Conservation (phyloP, 2,797 vertebrate genomes). For the Gymnothorax javanicus region DNA sequence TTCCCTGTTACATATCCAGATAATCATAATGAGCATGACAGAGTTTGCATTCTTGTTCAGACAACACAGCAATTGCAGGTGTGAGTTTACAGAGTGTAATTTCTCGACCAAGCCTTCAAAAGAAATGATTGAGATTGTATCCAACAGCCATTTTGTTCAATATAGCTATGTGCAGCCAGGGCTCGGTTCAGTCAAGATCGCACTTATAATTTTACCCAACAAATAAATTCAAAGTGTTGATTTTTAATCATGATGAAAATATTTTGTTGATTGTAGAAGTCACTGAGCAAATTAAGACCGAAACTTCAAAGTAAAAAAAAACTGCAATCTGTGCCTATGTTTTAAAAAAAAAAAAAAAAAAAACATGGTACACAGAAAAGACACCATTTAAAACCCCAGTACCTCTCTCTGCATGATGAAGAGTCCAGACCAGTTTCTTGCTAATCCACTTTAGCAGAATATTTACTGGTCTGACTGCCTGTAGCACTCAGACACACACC, state of each 20-base stretch:
- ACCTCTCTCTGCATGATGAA: neutral
- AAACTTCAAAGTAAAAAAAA: neutral
- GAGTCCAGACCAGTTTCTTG: neutral
- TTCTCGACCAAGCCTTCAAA: neutral
- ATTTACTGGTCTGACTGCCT: neutral
- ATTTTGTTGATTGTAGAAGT: neutral
- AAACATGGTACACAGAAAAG: neutral
- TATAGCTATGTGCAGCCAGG: neutral
- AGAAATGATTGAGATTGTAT: neutral
- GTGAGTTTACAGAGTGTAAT: neutral
- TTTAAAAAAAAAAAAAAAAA: neutral
- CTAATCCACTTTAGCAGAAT: neutral
- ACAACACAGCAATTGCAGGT: neutral
- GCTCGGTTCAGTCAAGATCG: neutral
- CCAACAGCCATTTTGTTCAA: neutral
- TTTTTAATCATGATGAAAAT: neutral
- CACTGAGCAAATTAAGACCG: neutral
- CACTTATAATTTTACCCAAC: neutral
- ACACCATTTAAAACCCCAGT: neutral
- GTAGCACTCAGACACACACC: neutral
- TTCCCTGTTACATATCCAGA: too few relatives aligned
- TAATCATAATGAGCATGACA: neutral
- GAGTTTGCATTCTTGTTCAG: neutral
- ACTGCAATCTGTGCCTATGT: neutral
- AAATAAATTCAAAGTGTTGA: neutral